Evolutionary conservation across 2,888 invertebrate genomes (phyloP).

Genomic region (Eilema griseolum): DNA sequence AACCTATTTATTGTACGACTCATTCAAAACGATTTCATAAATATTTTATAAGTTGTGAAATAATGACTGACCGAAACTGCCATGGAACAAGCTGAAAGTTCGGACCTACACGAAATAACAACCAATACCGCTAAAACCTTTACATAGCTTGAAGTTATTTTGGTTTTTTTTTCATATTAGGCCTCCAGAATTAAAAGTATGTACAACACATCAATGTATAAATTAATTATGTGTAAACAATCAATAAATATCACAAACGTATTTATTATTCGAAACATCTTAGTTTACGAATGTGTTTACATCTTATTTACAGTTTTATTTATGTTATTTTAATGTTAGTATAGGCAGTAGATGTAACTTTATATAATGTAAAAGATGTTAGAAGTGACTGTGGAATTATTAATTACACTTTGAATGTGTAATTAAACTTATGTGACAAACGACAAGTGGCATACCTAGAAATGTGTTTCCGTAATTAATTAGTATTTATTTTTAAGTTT

Average conservation of each 20-base stretch:
- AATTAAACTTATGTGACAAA: neutral
- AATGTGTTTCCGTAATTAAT: neutral
- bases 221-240: slow-evolving; percentile 24
- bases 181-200: neutral
- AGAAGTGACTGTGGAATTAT: neutral
- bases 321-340: slow-evolving; percentile 35
- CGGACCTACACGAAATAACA: neutral
- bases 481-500: neutral
- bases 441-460: neutral
- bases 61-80: neutral
- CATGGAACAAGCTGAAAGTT: neutral
- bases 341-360: slow-evolving; percentile 21
- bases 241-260: slow-evolving; percentile 35
- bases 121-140: no score
- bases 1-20: neutral
- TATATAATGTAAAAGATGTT: slow-evolving; percentile 5
- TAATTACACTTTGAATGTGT: neutral
- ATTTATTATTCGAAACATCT: slow-evolving; percentile 44
- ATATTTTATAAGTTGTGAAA: neutral
- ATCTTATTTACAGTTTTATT: slow-evolving; percentile 46
- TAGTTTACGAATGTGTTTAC: slow-evolving; percentile 41
- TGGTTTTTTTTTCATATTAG: neutral
- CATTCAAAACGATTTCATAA: neutral
- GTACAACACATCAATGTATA: neutral
- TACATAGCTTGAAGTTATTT: neutral